Conservation (phyloP, 2,113 vertebrate genomes). For the Tachysurus vachellii region DNA sequence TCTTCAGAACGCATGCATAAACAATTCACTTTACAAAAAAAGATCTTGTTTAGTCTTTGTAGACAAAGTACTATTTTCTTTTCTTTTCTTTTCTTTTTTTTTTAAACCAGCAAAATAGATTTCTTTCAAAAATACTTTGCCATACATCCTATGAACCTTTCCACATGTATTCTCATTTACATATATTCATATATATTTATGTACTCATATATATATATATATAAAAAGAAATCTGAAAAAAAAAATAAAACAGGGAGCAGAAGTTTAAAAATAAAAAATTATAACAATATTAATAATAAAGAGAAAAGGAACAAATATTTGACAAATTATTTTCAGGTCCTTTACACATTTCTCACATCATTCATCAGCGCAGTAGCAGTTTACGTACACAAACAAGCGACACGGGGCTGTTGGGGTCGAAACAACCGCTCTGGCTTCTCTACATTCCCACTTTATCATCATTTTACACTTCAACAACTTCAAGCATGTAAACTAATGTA, state of each 20-base stretch:
- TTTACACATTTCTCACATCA: conserved; percentile 53
- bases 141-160: conserved; percentile 95
- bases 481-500: conserved; percentile 9
- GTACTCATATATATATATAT: conserved; percentile 71
- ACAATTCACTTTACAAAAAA: conserved; percentile 98
- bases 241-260: conserved; percentile 78
- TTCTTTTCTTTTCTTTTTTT: conserved; percentile 65
- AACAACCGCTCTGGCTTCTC: conserved; percentile 41
- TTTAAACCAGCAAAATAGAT: conserved; percentile 96
- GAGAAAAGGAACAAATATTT: conserved; percentile 69
- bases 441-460: not conserved
- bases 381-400: conserved; percentile 49
- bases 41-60: conserved; percentile 80
- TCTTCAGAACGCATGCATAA: conserved; percentile 98
- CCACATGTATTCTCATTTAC: conserved; percentile 82
- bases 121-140: conserved; percentile 99
- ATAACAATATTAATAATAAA: conserved; percentile 73
- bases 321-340: conserved; percentile 61
- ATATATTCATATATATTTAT: conserved; percentile 63
- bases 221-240: conserved; percentile 77
- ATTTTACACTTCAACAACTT: conserved; percentile 7
- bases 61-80: conserved; percentile 99
- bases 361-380: conserved; percentile 44
- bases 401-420: conserved; percentile 44
- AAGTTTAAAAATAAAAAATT: conserved; percentile 76